Evolutionary conservation across 2,797 vertebrate genomes (phyloP), one percentile per base, ranked within the genome.

Genomic region (Fratercula arctica): DNA sequence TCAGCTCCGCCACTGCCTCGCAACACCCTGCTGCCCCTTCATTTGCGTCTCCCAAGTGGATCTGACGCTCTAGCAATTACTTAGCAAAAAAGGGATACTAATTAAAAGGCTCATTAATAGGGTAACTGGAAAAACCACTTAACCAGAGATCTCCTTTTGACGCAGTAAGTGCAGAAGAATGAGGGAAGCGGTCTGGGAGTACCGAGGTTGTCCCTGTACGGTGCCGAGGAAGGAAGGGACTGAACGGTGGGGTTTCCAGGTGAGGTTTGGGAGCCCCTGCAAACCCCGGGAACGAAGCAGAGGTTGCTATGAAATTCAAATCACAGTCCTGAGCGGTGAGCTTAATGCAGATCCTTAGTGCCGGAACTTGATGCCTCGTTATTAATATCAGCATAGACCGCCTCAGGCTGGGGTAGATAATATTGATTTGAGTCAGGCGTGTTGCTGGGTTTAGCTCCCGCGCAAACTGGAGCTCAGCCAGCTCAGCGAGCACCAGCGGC

Each of bases 71-170:
- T 18, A 72, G 90, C 78, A 90, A 96, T 90, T 87, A 81, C 73
- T 93, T 82, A 81, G 81, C 35, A 54, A 61, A 51, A 66, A 74
- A 63, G 37, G 18, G 25, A n/a, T 59, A 20, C 43, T 87, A 89
- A 96, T 94, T 93, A 94, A 94, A 89, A 94, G 93, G 69, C 89
- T 97, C 59, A 10, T 93, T 83, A 95, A 88, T 73, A 63, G 69
- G 87, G 75, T 77, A 75, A 72, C 46, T 64, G 69, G 74, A 87
- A 86, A 76, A 87, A 39, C 10, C 48, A 21, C 81, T 90, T 45
- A 35, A 73, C 26, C 64, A 48, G 60, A 46, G 74, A 19, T 53
- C 11, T 91, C 50, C 56, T 33, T 84, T n/a, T 26, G 66, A 80
- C 3, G 33, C 69, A 37, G 25, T 15, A 15, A 79, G 28, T 1